Conservation (phyloP, 1,140 invertebrate genomes). For the Scaptomyza hsui region DNA sequence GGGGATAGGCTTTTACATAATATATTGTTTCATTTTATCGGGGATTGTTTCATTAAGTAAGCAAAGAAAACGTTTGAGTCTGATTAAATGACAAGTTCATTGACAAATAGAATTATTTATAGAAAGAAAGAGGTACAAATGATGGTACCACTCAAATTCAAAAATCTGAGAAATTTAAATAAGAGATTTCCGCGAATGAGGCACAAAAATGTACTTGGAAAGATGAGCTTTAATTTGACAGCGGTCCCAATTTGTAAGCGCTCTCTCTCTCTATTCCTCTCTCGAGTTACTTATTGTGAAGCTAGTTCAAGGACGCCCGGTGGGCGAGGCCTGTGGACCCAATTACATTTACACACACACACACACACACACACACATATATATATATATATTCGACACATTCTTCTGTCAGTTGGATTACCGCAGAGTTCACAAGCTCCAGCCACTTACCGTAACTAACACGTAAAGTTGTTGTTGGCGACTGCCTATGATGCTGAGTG, state of each 20-base stretch:
- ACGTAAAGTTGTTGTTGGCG: constrained; percentile 35
- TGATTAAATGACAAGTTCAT: too few relatives aligned
- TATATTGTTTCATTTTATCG: constrained; percentile 6
- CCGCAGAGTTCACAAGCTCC: background rate
- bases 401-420: background rate
- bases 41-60: background rate
- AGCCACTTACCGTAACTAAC: constrained; percentile 41
- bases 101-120: too few relatives aligned
- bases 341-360: constrained; percentile 29
- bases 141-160: background rate
- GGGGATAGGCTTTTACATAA: background rate
- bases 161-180: background rate
- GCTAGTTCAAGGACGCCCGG: constrained; percentile 16
- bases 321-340: constrained; percentile 7
- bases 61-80: background rate
- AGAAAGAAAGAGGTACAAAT: too few relatives aligned
- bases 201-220: background rate
- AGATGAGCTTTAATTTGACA: constrained; percentile 1
- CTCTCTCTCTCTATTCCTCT: background rate
- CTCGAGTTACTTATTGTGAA: constrained; percentile 9
- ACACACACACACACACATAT: background rate
- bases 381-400: too few relatives aligned
- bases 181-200: background rate
- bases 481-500: constrained; percentile 1
- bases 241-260: constrained; percentile 20